phyloP scores from a whole-genome alignment of 2,113 vertebrate species.

The Columba janthina region DNA sequence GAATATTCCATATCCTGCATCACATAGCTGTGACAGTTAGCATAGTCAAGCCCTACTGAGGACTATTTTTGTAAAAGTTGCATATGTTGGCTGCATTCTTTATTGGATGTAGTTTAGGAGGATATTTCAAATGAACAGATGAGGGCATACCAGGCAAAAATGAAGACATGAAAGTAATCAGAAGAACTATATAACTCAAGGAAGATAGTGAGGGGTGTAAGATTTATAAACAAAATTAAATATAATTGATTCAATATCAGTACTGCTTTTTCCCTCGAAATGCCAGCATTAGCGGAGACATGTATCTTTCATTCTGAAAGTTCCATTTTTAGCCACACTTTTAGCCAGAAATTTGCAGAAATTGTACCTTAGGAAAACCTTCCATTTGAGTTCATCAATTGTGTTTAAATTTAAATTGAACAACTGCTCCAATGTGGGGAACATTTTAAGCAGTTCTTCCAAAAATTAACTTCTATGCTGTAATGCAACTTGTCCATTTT shows the following conservation, averaged over 20 bases:
- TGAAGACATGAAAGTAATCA: neutral
- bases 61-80: neutral
- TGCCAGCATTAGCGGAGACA: neutral
- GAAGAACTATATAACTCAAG: neutral
- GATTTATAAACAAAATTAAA: neutral
- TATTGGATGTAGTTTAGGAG: neutral
- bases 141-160: neutral
- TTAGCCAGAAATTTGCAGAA: neutral
- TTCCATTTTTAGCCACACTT: neutral
- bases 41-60: neutral
- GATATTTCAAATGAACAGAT: neutral
- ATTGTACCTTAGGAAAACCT: neutral
- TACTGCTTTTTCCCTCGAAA: neutral
- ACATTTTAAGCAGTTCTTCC: neutral
- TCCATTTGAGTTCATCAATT: neutral
- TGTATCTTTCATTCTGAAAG: neutral
- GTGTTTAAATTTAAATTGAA: neutral
- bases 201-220: neutral
- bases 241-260: neutral
- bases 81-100: neutral
- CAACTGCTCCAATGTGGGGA: neutral
- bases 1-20: neutral
- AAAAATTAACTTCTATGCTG: neutral
- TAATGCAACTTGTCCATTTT: neutral
- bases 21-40: neutral